Percentiles rank a stretch among this genome's conserved stretches.
Conservation (phyloP, 2,888 invertebrate genomes). For the Chloromyia formosa region DNA sequence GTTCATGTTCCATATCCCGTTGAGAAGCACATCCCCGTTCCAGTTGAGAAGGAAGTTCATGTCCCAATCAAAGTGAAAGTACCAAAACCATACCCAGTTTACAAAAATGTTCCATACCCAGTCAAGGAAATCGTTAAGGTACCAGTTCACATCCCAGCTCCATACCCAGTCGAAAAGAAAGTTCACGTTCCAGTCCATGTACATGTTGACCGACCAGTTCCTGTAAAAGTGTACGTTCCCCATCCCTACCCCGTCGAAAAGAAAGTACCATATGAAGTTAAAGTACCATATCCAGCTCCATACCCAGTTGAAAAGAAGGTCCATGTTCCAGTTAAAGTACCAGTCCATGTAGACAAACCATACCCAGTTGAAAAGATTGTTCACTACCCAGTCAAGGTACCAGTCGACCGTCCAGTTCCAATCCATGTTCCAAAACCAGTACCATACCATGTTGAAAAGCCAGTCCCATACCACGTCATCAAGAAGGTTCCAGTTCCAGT, state of each 20-base stretch:
- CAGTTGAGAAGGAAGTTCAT: slow-evolving; percentile 72
- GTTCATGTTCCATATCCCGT: slow-evolving; percentile 77
- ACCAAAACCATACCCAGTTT: slow-evolving; percentile 77
- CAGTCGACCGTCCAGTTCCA: slow-evolving; percentile 75
- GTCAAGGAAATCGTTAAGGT: slow-evolving; percentile 83
- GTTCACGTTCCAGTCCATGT: slow-evolving; percentile 79
- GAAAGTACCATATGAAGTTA: slow-evolving; percentile 75
- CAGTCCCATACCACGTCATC: slow-evolving; percentile 70
- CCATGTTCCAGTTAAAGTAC: slow-evolving; percentile 74
- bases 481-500: slow-evolving; percentile 75
- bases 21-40: slow-evolving; percentile 71
- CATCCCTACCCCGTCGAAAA: slow-evolving; percentile 75
- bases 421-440: slow-evolving; percentile 70
- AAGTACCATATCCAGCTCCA: slow-evolving; percentile 79
- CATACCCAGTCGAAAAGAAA: slow-evolving; percentile 81
- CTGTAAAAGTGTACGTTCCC: slow-evolving; percentile 73
- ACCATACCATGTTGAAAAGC: slow-evolving; percentile 71
- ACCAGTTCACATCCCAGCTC: slow-evolving; percentile 79
- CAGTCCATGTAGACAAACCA: slow-evolving; percentile 78
- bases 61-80: slow-evolving; percentile 72
- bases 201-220: slow-evolving; percentile 80
- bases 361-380: slow-evolving; percentile 77
- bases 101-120: slow-evolving; percentile 74
- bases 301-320: slow-evolving; percentile 76
- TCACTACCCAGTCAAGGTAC: slow-evolving; percentile 77